Evolutionary conservation across 2,888 invertebrate genomes (phyloP), one percentile per base, ranked within the genome.

Genomic region (Drosophila testacea): DNA sequence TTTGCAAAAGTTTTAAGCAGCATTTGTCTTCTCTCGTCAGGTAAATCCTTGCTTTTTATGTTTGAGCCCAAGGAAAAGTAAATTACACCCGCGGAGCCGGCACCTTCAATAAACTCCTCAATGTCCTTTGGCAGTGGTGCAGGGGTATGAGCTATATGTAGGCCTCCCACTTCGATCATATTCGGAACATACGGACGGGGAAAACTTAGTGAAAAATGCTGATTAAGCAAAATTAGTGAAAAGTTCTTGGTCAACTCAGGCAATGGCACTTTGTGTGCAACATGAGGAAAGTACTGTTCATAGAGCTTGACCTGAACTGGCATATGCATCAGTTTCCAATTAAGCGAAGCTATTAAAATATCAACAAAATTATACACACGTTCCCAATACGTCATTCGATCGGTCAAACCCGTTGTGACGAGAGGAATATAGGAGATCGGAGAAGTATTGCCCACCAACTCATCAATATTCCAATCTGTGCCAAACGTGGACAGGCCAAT

Each of bases 41-140:
- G 89, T 4, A 92, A 64, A 65, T 80, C 79, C 46, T 81, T 90
- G 36, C 89, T 79, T 38, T 85, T 86, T 0, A 92, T 46, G 79
- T 91, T 92, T 0, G 92, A 91, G 4, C 94, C 94, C 82, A 94
- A 83, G 0, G 93, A 92, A 68, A 93, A 93, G 69, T 93, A 92
- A 3, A 94, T 90, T 0, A 91, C 93, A 4, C 93, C 94, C 30
- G 93, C 81, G 34, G 77, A 77, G 2, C 84, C 83, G 1, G 93
- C 92, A 1, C 90, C 89, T 62, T 93, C 91, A 6, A 93, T 63
- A 44, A 93, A 93, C 4, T 87, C 79, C 56, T 92, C 83, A 7
- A 93, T 81, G 44, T 92, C 90, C 38, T 62, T 63, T 3, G 92
- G 92, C 32, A 92, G 44, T 1, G 90, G 87, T 0, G 82, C 78